Evolutionary conservation across 2,888 invertebrate genomes (phyloP).

Genomic region (Pristionchus japonicus): DNA sequence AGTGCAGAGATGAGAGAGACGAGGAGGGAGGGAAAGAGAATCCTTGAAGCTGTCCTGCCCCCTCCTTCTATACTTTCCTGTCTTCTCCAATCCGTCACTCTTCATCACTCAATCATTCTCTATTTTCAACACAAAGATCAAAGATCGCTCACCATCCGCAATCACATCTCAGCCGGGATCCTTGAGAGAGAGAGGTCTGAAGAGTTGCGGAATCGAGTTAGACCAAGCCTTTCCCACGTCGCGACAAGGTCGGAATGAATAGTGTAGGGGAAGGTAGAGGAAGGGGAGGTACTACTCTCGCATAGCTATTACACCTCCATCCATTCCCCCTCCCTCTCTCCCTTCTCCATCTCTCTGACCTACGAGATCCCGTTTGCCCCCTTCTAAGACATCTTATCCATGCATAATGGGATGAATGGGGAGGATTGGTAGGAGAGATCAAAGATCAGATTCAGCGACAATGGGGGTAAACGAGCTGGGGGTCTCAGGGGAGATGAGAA

Average conservation of each 20-base stretch:
- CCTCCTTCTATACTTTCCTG: not conserved
- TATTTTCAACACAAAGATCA: not conserved
- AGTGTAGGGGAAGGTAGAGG: not conserved
- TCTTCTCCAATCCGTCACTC: not conserved
- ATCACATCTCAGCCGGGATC: constrained; percentile 5
- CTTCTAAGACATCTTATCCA: constrained; percentile 3
- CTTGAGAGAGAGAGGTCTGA: too few relatives aligned
- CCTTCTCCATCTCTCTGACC: not conserved
- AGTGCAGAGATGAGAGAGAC: not conserved
- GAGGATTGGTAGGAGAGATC: not conserved
- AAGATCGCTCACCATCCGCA: constrained; percentile 1
- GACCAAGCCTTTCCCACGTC: not conserved
- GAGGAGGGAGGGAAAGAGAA: constrained; percentile 14
- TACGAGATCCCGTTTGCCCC: too few relatives aligned
- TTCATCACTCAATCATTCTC: not conserved
- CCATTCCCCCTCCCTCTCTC: not conserved
- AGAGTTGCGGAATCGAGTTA: not conserved
- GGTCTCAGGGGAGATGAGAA: not conserved
- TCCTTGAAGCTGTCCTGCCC: not conserved
- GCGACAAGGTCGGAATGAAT: not conserved
- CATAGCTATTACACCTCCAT: constrained; percentile 32
- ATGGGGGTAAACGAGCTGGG: not conserved
- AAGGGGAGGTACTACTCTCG: constrained; percentile 18
- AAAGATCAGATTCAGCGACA: not conserved
- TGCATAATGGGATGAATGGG: constrained; percentile 25